Base-by-base conservation (phyloP, 2,888 invertebrate genomes). In the Formica aserva region DNA sequence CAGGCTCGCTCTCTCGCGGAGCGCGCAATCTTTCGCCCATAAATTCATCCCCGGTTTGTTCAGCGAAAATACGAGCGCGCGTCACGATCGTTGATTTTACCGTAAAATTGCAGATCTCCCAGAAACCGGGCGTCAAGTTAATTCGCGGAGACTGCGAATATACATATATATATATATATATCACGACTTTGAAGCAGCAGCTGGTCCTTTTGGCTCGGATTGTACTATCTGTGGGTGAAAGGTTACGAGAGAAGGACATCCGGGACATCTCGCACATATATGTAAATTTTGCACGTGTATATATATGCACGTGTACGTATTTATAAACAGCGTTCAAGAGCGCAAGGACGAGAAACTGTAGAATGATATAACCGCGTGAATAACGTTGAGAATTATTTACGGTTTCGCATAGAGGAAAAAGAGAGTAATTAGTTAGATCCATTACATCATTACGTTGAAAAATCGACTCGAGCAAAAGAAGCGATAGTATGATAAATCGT, bases 321-420 rank as follows among this genome's bases (percentile, higher is more conserved):
- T 57, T 57, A 32, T 13, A 55, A 82, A 63, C 57, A 82, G 62
- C 65, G 52, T 80, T 71, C 35, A 71, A 81, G 77, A 87, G 88
- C 72, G 76, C 71, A 78, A 72, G 45, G 67, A 83, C 60, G 86
- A 48, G 48, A 76, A 84, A 85, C 85, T 84, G 65, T 65, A 13
- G 76, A 45, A 81, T 83, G 83, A 85, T 80, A 81, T 85, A 87
- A 75, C 83, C 77, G 84, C 88, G 85, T 87, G 90, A 90, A 89
- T 91, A 91, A 91, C 90, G 86, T 86, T 89, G 90, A 91, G 91
- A 90, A 91, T 86, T 89, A 91, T 91, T 90, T 48, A 48, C 89
- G 88, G 82, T 81, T 22, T 22, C 18, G 6, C n/a, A 11, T 11
- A 4, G 9, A n/a, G 35, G n/a, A 41, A 6, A 41, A 5, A 57